phyloP scores from a whole-genome alignment of 1,140 invertebrate genomes.

The Halyomorpha halys region DNA sequence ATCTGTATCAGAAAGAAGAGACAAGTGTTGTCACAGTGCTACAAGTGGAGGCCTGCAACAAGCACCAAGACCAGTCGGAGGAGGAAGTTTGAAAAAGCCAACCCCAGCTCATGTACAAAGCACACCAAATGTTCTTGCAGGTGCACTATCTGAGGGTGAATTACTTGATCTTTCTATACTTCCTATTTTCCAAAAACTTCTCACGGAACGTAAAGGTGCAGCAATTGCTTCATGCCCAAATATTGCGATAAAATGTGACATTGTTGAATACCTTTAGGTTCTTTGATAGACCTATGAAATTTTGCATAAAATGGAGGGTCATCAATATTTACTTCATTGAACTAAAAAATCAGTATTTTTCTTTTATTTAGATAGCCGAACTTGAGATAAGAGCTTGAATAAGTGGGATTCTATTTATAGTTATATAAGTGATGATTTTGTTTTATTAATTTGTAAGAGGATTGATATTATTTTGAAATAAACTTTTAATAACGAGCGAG shows the following conservation, averaged over 20 bases:
- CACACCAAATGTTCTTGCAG: slow-evolving; percentile 40
- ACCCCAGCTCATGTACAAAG: slow-evolving; percentile 44
- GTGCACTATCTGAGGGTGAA: slow-evolving; percentile 70
- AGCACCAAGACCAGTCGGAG: slow-evolving; percentile 11
- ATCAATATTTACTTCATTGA: too few relatives aligned
- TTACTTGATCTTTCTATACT: slow-evolving; percentile 69
- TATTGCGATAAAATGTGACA: slow-evolving; percentile 91
- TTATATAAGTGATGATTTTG: too few relatives aligned
- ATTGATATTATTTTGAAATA: too few relatives aligned
- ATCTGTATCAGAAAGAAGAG: slow-evolving; percentile 42
- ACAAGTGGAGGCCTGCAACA: slow-evolving; percentile 24
- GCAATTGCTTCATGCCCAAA: slow-evolving; percentile 82
- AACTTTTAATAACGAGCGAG: too few relatives aligned
- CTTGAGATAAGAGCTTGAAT: too few relatives aligned
- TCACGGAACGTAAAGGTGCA: slow-evolving; percentile 68
- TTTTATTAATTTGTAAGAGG: too few relatives aligned
- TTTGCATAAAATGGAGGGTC: too few relatives aligned
- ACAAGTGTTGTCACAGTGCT: slow-evolving; percentile 34
- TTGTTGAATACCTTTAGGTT: slow-evolving; percentile 75
- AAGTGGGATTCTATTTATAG: too few relatives aligned
- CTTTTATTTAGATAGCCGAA: too few relatives aligned
- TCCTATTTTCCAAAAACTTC: slow-evolving; percentile 80
- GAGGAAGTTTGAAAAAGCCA: slow-evolving; percentile 29
- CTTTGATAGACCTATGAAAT: neutral
- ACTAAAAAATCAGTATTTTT: too few relatives aligned